Evolutionary conservation across 2,113 vertebrate species (phyloP), one percentile per base, ranked within the genome.

Genomic region (Condylura cristata): DNA sequence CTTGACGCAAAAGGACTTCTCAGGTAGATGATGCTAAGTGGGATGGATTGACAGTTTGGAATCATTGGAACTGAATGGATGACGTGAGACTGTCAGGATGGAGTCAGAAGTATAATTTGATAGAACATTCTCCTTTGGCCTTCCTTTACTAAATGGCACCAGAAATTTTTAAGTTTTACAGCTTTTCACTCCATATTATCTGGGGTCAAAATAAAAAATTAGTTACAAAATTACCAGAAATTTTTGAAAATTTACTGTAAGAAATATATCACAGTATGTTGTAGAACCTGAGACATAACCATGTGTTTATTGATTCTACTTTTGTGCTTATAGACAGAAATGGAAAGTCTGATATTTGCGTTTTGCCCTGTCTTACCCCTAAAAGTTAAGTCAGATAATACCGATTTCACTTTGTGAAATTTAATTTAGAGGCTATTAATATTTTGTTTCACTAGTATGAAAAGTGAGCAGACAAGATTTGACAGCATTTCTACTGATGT

Each of bases 391-490:
- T 92, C 81, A 81, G 48, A 89, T 56, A 6, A 28, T 32, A 87
- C 6, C 76, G 30, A 85, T 85, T 90, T 91, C 48, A 91, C 89
- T 81, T 94, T 56, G 68, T 80, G 70, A 91, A 82, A 51, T 86
- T 53, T 65, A 76, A 53, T 32, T 70, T 72, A 66, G 61, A 92
- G 7, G 60, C 32, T 76, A 1, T n/a, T 65, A n/a, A 58, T 71
- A n/a, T 90, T 89, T 66, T 72, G 34, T 89, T 96, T 93, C 26
- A 63, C 76, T 79, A 76, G 48, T 74, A 41, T 61, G 56, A 95
- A 66, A 6, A 93, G 53, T 84, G n/a, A 89, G 86, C 60, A 87
- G 78, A 72, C 5, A 65, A 68, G 37, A 14, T 76, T 88, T 87
- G 46, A 22, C 18, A 78, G n/a, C 46, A 44, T 92, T 87, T 90